Evolutionary conservation across 2,113 vertebrate genomes (phyloP).

Genomic region (Vicugna pacos): DNA sequence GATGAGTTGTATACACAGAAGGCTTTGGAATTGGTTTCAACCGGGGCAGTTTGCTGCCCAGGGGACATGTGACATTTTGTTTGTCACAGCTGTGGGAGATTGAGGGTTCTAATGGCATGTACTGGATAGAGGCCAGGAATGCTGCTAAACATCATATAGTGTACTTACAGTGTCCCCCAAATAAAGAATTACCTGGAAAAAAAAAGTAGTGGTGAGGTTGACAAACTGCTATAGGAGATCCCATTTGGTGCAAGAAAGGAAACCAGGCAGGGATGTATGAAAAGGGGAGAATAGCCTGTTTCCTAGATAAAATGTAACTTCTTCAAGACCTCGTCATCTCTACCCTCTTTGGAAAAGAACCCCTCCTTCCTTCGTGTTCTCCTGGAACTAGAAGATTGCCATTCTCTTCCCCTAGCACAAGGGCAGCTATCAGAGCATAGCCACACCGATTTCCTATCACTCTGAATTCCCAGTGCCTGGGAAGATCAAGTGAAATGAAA

Average conservation of each 20-base stretch:
- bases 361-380: neutral
- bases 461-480: neutral
- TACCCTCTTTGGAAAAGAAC: neutral
- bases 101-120: neutral
- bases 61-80: neutral
- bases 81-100: neutral
- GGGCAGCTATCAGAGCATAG: neutral
- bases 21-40: slow-evolving; percentile 21
- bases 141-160: neutral
- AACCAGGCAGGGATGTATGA: neutral
- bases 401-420: neutral
- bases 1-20: neutral
- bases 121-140: neutral
- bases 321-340: neutral
- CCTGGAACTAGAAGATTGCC: neutral
- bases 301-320: neutral
- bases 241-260: neutral
- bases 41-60: neutral
- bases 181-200: neutral
- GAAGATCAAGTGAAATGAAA: slow-evolving; percentile 13
- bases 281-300: neutral
- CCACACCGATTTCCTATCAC: neutral
- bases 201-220: neutral
- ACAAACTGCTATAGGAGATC: neutral
- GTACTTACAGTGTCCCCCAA: neutral